phyloP scores from a whole-genome alignment of 2,113 vertebrate genomes.

The Amphilophus citrinellus region DNA sequence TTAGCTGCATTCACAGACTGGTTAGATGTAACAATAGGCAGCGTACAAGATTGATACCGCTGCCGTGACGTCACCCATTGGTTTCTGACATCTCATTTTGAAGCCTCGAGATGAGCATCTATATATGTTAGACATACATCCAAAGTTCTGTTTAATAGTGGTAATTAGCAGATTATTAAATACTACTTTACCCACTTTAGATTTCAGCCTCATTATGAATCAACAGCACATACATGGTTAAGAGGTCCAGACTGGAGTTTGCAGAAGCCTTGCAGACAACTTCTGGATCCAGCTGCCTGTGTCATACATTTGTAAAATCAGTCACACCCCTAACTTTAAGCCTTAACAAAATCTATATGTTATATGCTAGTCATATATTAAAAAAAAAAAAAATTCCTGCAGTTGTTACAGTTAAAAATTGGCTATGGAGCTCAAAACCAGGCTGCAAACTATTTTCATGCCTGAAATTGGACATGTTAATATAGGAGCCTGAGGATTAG shows the following conservation, averaged over 20 bases:
- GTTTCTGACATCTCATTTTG: neutral
- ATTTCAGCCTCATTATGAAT: neutral
- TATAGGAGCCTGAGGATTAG: too few species aligned
- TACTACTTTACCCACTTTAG: neutral
- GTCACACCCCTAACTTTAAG: neutral
- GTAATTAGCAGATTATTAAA: conserved; percentile 6
- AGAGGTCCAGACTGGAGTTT: neutral
- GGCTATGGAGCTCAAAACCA: neutral
- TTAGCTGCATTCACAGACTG: neutral
- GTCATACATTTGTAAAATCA: neutral
- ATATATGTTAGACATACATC: neutral
- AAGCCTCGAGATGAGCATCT: neutral
- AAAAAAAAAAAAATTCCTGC: neutral
- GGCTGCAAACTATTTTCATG: neutral
- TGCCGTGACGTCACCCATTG: neutral
- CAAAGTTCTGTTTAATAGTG: neutral
- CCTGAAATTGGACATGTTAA: neutral
- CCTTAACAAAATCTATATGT: neutral
- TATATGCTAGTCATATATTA: neutral
- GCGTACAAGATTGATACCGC: neutral
- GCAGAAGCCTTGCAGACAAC: neutral
- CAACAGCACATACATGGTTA: neutral
- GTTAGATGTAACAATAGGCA: neutral
- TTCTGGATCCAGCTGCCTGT: neutral
- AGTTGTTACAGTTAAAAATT: neutral